A percentile compares a stretch with the other conserved stretches of the same genome.
Conservation (phyloP, 2,113 vertebrate genomes). For the Nestor notabilis region DNA sequence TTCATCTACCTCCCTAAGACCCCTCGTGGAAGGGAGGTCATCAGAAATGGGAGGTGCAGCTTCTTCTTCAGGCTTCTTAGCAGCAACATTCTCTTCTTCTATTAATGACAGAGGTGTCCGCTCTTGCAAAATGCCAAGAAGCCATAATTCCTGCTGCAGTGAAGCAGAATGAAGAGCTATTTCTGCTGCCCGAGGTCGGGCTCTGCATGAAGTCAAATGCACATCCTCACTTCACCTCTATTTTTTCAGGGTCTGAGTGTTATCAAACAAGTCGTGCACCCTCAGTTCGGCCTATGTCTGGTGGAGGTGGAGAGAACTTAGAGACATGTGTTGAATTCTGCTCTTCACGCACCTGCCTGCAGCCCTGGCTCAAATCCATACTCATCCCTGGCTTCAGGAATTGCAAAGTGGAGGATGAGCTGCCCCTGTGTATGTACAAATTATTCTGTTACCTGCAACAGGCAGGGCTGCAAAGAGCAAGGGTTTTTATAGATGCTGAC, state of each 20-base stretch:
- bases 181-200: not conserved
- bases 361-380: not conserved
- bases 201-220: not conserved
- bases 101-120: not conserved
- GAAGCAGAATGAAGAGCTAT: not conserved
- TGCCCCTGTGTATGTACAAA: accelerated
- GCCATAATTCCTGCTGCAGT: not conserved
- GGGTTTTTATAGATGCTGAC: not conserved
- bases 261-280: not conserved
- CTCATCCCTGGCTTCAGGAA: not conserved
- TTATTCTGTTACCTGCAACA: not conserved
- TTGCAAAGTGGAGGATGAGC: not conserved
- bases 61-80: not conserved
- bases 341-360: not conserved
- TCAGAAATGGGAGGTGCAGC: not conserved
- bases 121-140: not conserved
- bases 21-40: not conserved
- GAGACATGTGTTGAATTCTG: not conserved
- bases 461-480: not conserved
- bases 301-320: not conserved
- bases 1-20: not conserved
- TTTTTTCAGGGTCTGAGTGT: not conserved
- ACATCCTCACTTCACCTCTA: not conserved
- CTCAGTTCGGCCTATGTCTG: not conserved
- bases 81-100: not conserved